Evolutionary conservation across 1,140 invertebrate genomes (phyloP), one percentile per base, ranked within the genome.

Genomic region (Macrobrachium nipponense): DNA sequence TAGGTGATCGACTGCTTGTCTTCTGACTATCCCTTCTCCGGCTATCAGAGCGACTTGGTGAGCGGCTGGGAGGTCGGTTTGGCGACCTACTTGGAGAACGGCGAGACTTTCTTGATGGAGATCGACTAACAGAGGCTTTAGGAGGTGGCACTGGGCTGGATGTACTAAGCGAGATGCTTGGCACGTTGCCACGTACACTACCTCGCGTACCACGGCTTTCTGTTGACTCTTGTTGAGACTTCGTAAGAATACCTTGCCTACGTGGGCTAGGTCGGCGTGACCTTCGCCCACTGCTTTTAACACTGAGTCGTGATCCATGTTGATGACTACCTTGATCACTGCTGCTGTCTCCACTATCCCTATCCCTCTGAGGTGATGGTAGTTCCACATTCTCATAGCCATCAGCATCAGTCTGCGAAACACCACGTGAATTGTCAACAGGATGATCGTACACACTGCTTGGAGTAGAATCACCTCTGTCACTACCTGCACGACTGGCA

Each of bases 271-370:
- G 84, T 2, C 78, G 66, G 27, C 84, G 76, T 12, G 84, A 86
- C 68, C 77, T 61, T n/a, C 84, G 75, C 18, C 84, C 84, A 60
- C 84, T 72, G 59, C 84, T 86, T 59, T 80, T 79, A 10, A 86
- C 84, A 70, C 84, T 86, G 44, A 86, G 84, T 7, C 84, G 84
- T 14, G 84, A 86, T 12, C 84, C 84, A 20, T 72, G 75, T 59
- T 86, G 84, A 18, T 78, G 76, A 43, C 77, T 62, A 18, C 84
- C 84, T 68, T 86, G 84, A 66, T 86, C 84, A 60, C 84, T 86
- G 60, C 84, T 86, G 77, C 84, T 86, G 77, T 86, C 84, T 27
- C 84, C 84, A 70, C 84, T 86, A 70, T 86, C 84, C 77, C 84
- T 86, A 70, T 86, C 84, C 77, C 84, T 62, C 68, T 80, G 68